Evolutionary conservation across 2,797 vertebrate genomes (phyloP), one percentile per base, ranked within the genome.

Genomic region (Xiphophorus birchmanni): DNA sequence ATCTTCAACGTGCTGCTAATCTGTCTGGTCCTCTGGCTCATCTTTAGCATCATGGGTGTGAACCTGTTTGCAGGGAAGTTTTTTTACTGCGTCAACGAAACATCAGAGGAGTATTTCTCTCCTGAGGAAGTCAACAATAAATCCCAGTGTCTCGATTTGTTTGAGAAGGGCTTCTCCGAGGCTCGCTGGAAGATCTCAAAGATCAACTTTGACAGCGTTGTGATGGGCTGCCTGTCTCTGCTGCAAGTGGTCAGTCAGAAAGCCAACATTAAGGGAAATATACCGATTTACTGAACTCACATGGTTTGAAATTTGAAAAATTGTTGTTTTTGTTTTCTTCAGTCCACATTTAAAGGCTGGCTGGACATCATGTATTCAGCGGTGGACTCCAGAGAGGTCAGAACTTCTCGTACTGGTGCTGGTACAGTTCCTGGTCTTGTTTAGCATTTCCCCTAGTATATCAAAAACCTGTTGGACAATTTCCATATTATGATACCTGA

Each of bases 41-140:
- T 99, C 92, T 99, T 99, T 95, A 97, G 69, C 69, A 99, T 99
- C 87, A 98, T 99, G 97, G 98, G 98, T 0, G 98, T 99, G 74
- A 98, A 99, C 87, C 88, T 99, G 79, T 99, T 99, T 9, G 97
- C 98, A 0, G 98, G 98, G 60, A 99, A 98, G 93, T 99, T 96
- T 93, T 97, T 96, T 90, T 91, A 94, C 35, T 99, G 98, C 69
- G 75, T 96, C 71, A 99, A 99, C 75, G 93, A 93, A 77, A 99
- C 98, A 9, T 92, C 96, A 0, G 95, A 93, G 0, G 94, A 95
- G 4, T 0, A n/a, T 0, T 96, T 98, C 0, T 7, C 8, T 0
- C 5, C 82, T 17, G 63, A 85, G 0, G 10, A 42, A 0, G 95
- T 98, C 85, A 95, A 97, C 93, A 99, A 99, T 89, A 96, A 91